Conservation (phyloP, 2,797 vertebrate species). For the Adelosebastes latens region DNA sequence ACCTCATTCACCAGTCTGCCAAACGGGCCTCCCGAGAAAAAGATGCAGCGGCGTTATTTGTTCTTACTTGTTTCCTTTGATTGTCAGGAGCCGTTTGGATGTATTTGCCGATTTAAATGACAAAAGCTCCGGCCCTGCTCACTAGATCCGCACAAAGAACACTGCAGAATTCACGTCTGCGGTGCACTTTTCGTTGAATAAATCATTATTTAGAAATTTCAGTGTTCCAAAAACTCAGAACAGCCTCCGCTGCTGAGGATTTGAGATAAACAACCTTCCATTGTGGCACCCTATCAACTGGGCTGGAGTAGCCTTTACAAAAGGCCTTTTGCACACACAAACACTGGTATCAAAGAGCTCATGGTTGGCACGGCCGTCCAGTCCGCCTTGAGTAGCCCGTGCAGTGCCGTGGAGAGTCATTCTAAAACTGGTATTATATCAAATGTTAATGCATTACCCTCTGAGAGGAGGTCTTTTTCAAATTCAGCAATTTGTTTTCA, state of each 20-base stretch:
- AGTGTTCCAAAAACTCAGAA: background rate
- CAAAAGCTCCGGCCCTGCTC: background rate
- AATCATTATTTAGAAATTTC: background rate
- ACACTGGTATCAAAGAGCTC: slow-evolving; percentile 9
- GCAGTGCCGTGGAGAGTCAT: background rate
- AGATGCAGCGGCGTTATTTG: background rate
- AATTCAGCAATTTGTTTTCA: background rate
- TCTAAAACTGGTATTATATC: background rate
- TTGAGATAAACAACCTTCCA: slow-evolving; percentile 20
- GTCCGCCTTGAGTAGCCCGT: background rate
- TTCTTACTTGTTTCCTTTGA: slow-evolving; percentile 20
- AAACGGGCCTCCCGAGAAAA: slow-evolving; percentile 10
- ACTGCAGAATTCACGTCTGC: background rate
- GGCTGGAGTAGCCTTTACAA: background rate
- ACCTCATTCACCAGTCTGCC: slow-evolving; percentile 9
- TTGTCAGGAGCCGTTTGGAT: background rate
- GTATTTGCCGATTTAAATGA: slow-evolving; percentile 13
- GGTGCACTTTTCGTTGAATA: background rate
- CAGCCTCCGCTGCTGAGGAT: background rate
- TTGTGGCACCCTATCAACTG: slow-evolving; percentile 12
- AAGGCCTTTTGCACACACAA: slow-evolving; percentile 15
- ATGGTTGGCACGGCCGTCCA: background rate
- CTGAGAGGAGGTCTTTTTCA: background rate
- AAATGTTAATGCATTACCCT: background rate
- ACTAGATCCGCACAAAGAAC: background rate